Base-by-base conservation (phyloP, 92 coral and sea anemone genomes). In the Zoanthus sociatus region DNA sequence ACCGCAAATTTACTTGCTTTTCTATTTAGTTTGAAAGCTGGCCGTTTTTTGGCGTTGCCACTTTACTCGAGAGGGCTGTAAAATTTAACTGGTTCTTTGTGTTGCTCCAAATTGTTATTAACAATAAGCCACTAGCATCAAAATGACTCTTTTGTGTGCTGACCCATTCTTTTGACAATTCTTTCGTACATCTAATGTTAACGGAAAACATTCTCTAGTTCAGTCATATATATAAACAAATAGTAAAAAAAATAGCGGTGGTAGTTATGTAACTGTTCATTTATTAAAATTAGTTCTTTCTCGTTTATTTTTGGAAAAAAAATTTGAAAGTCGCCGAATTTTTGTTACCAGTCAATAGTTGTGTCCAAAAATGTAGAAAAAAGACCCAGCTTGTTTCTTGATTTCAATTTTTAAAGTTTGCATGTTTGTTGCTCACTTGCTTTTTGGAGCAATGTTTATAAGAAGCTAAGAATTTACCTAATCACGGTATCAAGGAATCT, bases 1-100 rank as follows among this genome's bases (percentile, higher is more conserved):
- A 81, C 85, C 85, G 61, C 74, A 81, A 81, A 81, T 42, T 61
- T 56, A 64, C 75, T 45, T 64, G 37, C 66, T 78, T 78, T 33
- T 71, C 84, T 11, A 33, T 61, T 67, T 66, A 64, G 51, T 66
- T 81, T 81, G 47, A 44, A 51, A 42, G 85, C 66, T 81, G 61
- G 75, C 45, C 85, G 66, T 81, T 81, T 81, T 81, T 74, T 30
- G 85, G 14, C 56, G 7, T 81, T 64, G 20, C 73, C 75, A 78
- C 84, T 78, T 78, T 31, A 16, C 71, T 67, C 48, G 53, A 64
- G 75, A 66, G 85, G 15, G 26, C 21, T 73, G 21, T 14, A 46
- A 81, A 30, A 46, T 79, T 17, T 79, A n/a, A 50, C 84, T 64
- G 75, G 60, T 81, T 26, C 58, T 70, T 60, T 66, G 42, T 64